phyloP scores from a whole-genome alignment of 2,888 invertebrate species.

The Pterobdella sp. region DNA sequence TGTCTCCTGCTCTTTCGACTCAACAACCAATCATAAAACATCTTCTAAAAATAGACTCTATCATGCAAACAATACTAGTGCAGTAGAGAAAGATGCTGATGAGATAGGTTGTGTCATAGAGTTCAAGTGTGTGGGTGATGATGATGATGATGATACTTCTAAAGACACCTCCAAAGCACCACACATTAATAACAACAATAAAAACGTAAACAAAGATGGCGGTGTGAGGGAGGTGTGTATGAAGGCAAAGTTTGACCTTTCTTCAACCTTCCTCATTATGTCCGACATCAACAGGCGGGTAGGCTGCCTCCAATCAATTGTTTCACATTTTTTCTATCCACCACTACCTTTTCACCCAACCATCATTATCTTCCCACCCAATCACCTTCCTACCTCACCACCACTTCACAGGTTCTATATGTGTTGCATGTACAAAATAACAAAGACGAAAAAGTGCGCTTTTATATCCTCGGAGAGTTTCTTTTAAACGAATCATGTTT shows the following conservation, averaged over 20 bases:
- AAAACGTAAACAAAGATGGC: not conserved
- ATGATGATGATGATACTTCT: not conserved
- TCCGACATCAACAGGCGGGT: constrained; percentile 76
- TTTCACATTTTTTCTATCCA: not conserved
- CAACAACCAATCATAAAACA: too few relatives aligned
- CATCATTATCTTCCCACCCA: constrained; percentile 20
- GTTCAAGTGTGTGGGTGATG: not conserved
- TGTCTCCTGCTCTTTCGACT: constrained; percentile 21
- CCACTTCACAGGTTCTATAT: constrained; percentile 72
- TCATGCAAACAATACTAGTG: not conserved
- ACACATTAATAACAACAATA: not conserved
- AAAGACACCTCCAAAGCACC: not conserved
- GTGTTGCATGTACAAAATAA: constrained; percentile 69
- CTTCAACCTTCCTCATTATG: constrained; percentile 74
- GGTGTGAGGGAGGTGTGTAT: constrained; percentile 54
- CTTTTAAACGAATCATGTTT: constrained; percentile 76
- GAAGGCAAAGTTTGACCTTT: constrained; percentile 73
- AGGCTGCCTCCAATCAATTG: constrained; percentile 35
- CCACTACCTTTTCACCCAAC: not conserved
- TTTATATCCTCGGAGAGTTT: constrained; percentile 68
- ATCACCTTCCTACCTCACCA: too few relatives aligned
- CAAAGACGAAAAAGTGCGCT: constrained; percentile 47
- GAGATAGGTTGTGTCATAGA: not conserved
- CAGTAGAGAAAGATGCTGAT: not conserved
- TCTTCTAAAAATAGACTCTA: not conserved